Conservation (phyloP, 2,797 vertebrate species). For the Clarias platycephalus region DNA sequence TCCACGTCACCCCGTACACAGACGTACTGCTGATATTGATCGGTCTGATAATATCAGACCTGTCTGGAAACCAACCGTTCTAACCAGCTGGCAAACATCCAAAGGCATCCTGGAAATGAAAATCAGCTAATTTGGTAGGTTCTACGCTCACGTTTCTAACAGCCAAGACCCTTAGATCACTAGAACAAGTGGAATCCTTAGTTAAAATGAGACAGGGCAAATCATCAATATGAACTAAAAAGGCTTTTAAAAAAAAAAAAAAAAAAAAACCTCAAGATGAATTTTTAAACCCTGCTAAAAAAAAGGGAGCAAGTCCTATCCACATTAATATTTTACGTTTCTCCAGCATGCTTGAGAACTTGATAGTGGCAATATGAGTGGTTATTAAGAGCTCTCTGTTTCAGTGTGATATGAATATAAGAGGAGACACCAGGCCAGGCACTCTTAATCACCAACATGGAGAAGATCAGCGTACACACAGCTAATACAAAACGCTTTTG, state of each 20-base stretch:
- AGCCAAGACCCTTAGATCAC: neutral
- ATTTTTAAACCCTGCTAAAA: neutral
- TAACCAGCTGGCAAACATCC: neutral
- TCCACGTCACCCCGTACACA: neutral
- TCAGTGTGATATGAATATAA: conserved; percentile 8
- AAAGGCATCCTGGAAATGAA: neutral
- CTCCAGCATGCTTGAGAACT: neutral
- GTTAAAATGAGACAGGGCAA: neutral
- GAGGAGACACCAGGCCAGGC: neutral
- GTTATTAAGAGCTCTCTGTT: conserved; percentile 5
- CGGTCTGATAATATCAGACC: neutral
- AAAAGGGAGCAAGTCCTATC: neutral
- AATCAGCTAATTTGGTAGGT: neutral
- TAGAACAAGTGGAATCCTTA: neutral
- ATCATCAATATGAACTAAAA: neutral
- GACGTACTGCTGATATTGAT: neutral
- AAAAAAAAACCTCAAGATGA: neutral
- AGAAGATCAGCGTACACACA: neutral
- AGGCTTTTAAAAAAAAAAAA: neutral
- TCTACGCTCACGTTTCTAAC: neutral
- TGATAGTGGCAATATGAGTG: neutral
- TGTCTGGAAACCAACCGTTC: conserved; percentile 1
- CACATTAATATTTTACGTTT: neutral
- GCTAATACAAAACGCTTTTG: neutral
- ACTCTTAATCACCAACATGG: neutral